Evolutionary conservation across 2,888 invertebrate species (phyloP).

Genomic region (Xylota sylvarum): DNA sequence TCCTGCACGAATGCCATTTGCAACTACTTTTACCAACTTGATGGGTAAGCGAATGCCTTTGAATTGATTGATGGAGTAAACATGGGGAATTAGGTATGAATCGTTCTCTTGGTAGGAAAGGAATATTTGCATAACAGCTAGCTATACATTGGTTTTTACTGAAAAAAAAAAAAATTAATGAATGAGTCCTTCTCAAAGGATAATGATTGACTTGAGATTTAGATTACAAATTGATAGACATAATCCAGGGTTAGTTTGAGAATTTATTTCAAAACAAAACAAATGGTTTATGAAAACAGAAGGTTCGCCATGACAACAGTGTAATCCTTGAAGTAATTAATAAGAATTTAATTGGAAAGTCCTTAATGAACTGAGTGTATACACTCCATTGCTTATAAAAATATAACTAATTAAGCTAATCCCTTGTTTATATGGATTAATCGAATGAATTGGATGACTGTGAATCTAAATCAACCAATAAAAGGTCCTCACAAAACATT

Average conservation of each 20-base stretch:
- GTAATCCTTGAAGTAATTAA: not conserved
- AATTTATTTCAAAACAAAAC: not conserved
- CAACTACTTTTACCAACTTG: slow-evolving; percentile 13
- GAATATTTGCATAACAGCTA: slow-evolving; percentile 35
- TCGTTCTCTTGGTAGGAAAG: not conserved
- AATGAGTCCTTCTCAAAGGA: not conserved
- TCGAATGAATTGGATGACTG: too few species aligned
- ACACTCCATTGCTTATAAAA: too few species aligned
- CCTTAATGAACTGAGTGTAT: not conserved
- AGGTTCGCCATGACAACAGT: not conserved
- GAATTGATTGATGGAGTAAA: slow-evolving; percentile 58
- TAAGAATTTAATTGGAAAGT: not conserved
- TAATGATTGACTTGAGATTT: not conserved
- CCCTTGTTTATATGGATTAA: too few species aligned
- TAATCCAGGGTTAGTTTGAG: not conserved
- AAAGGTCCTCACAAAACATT: too few species aligned
- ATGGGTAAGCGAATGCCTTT: slow-evolving; percentile 17
- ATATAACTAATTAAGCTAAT: too few species aligned
- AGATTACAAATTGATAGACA: slow-evolving; percentile 34
- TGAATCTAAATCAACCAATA: too few species aligned
- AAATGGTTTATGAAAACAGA: not conserved
- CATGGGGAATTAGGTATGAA: slow-evolving; percentile 20
- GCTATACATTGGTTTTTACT: slow-evolving; percentile 21
- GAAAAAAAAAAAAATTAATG: slow-evolving; percentile 21
- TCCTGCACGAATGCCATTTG: slow-evolving; percentile 27